phyloP scores from a whole-genome alignment of 92 coral and sea anemone species.

The Phenganax subtilis region DNA sequence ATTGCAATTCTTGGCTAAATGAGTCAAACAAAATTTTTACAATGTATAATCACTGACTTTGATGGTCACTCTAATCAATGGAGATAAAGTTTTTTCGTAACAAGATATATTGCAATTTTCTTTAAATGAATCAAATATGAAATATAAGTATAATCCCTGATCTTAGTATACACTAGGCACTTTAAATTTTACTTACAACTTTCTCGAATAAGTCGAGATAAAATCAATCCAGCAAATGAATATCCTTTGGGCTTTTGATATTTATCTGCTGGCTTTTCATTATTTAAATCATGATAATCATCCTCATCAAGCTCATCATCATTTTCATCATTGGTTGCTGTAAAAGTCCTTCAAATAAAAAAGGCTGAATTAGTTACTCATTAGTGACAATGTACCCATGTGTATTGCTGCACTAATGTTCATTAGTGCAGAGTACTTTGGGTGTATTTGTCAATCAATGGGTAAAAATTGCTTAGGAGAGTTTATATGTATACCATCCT shows the following conservation, averaged over 20 bases:
- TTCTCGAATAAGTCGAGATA: constrained; percentile 70
- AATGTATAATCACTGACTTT: no score
- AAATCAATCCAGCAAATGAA: constrained; percentile 82
- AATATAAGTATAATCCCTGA: no score
- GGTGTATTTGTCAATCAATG: not conserved
- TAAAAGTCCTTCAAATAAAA: constrained; percentile 57
- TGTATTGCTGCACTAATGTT: not conserved
- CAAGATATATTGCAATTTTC: no score
- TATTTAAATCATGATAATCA: not conserved
- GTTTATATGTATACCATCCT: constrained; percentile 74
- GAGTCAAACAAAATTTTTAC: no score
- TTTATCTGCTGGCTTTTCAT: constrained; percentile 37
- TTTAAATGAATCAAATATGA: no score
- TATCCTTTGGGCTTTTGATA: constrained; percentile 44
- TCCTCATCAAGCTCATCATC: constrained; percentile 28
- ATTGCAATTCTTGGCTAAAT: no score
- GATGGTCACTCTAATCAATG: no score
- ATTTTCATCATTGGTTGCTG: constrained; percentile 35
- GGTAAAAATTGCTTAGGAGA: not conserved
- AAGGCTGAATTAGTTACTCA: not conserved
- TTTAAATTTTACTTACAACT: constrained; percentile 58
- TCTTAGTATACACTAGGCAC: no score
- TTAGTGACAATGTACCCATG: not conserved
- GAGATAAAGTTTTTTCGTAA: no score
- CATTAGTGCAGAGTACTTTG: not conserved